These are phyloP conservation scores for Podilymbus podiceps DNA, from an alignment of 2,113 vertebrate genomes.

Conservation along the genomic window DNA sequence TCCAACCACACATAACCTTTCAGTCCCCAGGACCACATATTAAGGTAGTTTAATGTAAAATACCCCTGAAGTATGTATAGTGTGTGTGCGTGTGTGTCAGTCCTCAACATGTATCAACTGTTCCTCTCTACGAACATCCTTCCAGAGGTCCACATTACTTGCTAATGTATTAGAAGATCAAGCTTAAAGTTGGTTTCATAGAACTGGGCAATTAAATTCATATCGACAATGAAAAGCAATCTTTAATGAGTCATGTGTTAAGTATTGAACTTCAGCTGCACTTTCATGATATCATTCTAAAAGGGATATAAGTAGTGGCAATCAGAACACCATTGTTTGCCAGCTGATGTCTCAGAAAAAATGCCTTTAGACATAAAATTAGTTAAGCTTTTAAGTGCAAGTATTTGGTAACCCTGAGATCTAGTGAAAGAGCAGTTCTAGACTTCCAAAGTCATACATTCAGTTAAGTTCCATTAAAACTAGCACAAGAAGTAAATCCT, in stretches of 20 bases:
- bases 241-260: neutral
- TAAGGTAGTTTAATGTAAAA: neutral
- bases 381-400: neutral
- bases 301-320: neutral
- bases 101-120: neutral
- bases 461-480: neutral
- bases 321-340: neutral
- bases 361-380: neutral
- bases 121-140: neutral
- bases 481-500: neutral
- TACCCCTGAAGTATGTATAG: neutral
- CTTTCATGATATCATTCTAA: neutral
- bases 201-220: neutral
- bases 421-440: neutral
- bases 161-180: neutral
- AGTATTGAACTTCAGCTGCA: neutral
- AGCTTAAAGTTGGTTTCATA: neutral
- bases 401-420: neutral
- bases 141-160: neutral
- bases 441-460: neutral
- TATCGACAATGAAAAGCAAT: neutral
- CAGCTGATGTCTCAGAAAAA: neutral
- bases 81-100: rapidly evolving
- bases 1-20: neutral
- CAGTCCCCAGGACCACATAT: neutral